Base-by-base conservation (phyloP, 2,888 invertebrate species). In the Achlya flavicornis region DNA sequence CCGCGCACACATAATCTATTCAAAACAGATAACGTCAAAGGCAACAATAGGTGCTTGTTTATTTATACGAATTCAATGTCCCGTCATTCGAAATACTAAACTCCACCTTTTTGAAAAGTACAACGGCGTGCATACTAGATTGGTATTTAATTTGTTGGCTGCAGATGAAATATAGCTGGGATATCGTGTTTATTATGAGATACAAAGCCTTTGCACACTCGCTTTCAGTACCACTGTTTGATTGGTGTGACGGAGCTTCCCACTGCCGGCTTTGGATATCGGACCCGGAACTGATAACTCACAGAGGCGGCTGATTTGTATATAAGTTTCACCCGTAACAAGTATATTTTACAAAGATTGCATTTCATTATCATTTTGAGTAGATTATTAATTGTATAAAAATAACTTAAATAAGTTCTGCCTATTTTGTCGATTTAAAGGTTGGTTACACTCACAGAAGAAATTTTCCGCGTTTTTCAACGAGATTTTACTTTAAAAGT, bases 111-210 rank as follows among this genome's bases (percentile, higher is more conserved):
- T 72, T 61, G 72, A 67, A 71, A 73, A 70, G 61, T 65, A 68
- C 71, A 67, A 68, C 68, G 72, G 70, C 74, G 71, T 71, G 67
- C 70, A 26, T 26, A 26, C 26, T 26, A 26, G 26, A 2, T 72
- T 72, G 70, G 75, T 77, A 75, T 84, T 79, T 77, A 79, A 83
- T 81, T 74, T 80, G 77, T 71, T 71, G 65, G 69, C 65, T 48
- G 16, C 48, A 48, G 48, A 19, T 53, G 7, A 10, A 53, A 19
- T 53, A 53, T 53, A 73, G 76, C 68, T 72, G 72, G 75, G 74
- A 77, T 78, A 80, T 77, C 73, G 74, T 71, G 82, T 85, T 79
- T 87, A 87, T 85, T 84, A 87, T 84, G 84, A 82, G 81, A 83
- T 84, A 85, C 86, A 86, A 88, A 87, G 87, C 78, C 81, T 83